Evolutionary conservation across 2,888 invertebrate species (phyloP).

Genomic region (Panzeria rudis): DNA sequence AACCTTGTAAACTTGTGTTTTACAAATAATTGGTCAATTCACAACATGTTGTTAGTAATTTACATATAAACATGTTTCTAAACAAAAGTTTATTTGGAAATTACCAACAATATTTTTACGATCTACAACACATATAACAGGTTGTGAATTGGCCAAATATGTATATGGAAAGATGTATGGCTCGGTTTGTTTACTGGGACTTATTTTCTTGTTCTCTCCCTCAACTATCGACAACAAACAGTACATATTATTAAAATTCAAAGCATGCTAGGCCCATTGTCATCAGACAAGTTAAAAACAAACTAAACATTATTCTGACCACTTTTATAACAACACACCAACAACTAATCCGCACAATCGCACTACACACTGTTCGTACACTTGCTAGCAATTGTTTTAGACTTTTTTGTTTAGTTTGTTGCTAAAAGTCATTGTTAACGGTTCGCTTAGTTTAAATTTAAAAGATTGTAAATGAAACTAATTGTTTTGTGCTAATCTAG

Average conservation of each 20-base stretch:
- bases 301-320: constrained; percentile 53
- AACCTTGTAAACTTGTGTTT: too few relatives aligned
- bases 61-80: too few relatives aligned
- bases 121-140: too few relatives aligned
- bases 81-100: too few relatives aligned
- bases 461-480: constrained; percentile 7
- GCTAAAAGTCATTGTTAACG: constrained; percentile 59
- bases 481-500: background rate
- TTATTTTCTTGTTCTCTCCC: constrained; percentile 12
- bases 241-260: constrained; percentile 61
- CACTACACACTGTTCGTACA: background rate
- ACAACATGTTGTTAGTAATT: too few relatives aligned
- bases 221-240: constrained; percentile 28
- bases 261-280: constrained; percentile 67
- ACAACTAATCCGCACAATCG: constrained; percentile 1
- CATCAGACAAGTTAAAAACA: constrained; percentile 64
- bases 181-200: constrained; percentile 47
- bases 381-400: constrained; percentile 20
- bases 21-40: too few relatives aligned
- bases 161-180: too few relatives aligned
- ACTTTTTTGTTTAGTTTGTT: constrained; percentile 58
- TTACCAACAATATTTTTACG: too few relatives aligned
- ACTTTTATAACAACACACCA: constrained; percentile 5
- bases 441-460: constrained; percentile 13
- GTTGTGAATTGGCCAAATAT: too few relatives aligned